Conservation (phyloP, 2,113 vertebrate genomes). For the Entosphenus tridentatus region DNA sequence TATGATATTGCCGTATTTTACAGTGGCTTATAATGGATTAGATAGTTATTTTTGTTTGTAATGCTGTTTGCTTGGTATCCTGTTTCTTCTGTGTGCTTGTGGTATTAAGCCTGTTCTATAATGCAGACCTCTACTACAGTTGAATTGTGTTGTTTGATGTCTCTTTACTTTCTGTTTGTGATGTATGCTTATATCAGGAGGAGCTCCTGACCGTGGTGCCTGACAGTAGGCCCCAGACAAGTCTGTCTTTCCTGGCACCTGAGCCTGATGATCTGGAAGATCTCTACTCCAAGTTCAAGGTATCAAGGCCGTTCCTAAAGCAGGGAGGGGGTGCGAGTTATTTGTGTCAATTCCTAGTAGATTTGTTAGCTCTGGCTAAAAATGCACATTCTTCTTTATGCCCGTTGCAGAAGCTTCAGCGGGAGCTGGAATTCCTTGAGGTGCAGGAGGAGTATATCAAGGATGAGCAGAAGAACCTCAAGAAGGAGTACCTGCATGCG, state of each 20-base stretch:
- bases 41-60: no score
- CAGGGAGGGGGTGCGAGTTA: neutral
- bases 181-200: constrained; percentile 23
- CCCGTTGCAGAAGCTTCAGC: constrained; percentile 48
- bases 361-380: accelerated
- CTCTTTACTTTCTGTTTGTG: no score
- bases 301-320: constrained; percentile 11
- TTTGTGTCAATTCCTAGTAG: neutral
- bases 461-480: constrained; percentile 74
- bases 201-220: constrained; percentile 35
- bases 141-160: no score
- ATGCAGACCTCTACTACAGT: no score
- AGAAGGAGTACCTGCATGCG: constrained; percentile 79
- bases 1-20: no score
- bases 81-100: no score
- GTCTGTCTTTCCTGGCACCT: constrained; percentile 52
- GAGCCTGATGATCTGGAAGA: constrained; percentile 70
- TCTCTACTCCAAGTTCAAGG: constrained; percentile 69
- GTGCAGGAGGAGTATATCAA: constrained; percentile 90
- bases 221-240: constrained; percentile 47
- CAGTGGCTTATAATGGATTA: no score
- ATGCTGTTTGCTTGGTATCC: no score
- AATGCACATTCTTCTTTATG: neutral
- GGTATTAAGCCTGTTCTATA: no score
- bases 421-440: constrained; percentile 73